These are phyloP conservation scores for Xestobium rufovillosum DNA, from an alignment of 2,888 invertebrate genomes.

Conservation along the genomic window DNA sequence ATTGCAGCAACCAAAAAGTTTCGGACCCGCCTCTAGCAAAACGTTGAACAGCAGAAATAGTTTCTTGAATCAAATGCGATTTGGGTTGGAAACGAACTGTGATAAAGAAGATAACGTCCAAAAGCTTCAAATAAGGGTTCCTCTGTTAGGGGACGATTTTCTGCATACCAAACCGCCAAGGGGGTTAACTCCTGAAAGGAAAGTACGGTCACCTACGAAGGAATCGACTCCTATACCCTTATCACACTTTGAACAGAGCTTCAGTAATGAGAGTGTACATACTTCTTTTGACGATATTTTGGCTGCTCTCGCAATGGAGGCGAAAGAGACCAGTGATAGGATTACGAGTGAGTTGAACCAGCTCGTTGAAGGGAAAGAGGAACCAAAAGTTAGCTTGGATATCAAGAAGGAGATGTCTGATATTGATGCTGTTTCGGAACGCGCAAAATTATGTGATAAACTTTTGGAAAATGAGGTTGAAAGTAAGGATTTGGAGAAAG, in stretches of 20 bases:
- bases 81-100: too few relatives aligned
- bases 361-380: conserved; percentile 27
- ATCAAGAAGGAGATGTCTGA: conserved; percentile 29
- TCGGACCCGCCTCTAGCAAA: too few relatives aligned
- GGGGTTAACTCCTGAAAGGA: conserved; percentile 30
- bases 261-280: conserved; percentile 24
- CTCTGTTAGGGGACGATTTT: conserved; percentile 24
- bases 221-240: conserved; percentile 32
- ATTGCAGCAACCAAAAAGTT: conserved; percentile 26
- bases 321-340: conserved; percentile 63
- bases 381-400: conserved; percentile 15
- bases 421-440: conserved; percentile 44
- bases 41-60: conserved; percentile 37
- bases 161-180: conserved; percentile 33
- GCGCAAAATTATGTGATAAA: conserved; percentile 46
- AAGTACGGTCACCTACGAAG: conserved; percentile 28
- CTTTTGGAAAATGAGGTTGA: conserved; percentile 42
- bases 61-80: conserved; percentile 37
- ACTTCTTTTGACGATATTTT: conserved; percentile 61
- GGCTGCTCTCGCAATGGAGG: conserved; percentile 66
- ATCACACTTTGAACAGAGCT: conserved; percentile 26
- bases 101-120: conserved; percentile 19
- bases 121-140: conserved; percentile 23
- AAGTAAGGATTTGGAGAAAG: conserved; percentile 30
- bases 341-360: conserved; percentile 52